Conservation (phyloP, 2,888 invertebrate species). For the Platycheirus rosarum region DNA sequence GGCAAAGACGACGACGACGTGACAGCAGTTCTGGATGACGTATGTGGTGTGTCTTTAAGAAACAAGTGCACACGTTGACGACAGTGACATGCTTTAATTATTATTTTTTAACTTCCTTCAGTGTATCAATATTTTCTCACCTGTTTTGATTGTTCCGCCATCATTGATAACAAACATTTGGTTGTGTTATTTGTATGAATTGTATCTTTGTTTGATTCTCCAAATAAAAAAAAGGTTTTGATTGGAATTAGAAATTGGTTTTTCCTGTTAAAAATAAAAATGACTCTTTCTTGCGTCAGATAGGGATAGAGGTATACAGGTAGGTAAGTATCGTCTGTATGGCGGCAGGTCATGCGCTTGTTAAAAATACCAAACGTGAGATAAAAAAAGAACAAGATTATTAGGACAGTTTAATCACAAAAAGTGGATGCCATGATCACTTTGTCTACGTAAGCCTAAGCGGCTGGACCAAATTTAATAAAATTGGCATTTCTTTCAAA, state of each 20-base stretch:
- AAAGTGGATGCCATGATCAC: too few relatives aligned
- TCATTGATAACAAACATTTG: slow-evolving; percentile 29
- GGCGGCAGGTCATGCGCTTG: too few relatives aligned
- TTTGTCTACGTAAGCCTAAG: too few relatives aligned
- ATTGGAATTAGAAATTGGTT: slow-evolving; percentile 7
- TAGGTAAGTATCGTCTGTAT: too few relatives aligned
- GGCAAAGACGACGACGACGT: too few relatives aligned
- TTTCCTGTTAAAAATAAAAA: slow-evolving; percentile 32
- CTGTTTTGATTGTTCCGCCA: slow-evolving; percentile 66
- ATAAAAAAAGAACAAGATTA: too few relatives aligned
- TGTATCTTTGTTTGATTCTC: slow-evolving; percentile 1
- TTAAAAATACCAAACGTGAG: too few relatives aligned
- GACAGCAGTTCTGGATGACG: too few relatives aligned
- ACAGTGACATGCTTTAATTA: slow-evolving; percentile 47
- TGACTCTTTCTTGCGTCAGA: neutral
- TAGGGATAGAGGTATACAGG: too few relatives aligned
- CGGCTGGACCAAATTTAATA: too few relatives aligned
- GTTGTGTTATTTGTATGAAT: slow-evolving; percentile 4
- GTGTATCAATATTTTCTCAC: slow-evolving; percentile 65
- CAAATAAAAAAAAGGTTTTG: neutral
- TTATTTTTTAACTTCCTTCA: slow-evolving; percentile 26
- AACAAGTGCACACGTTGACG: slow-evolving; percentile 67
- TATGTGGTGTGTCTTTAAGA: slow-evolving; percentile 28
- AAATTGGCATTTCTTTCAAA: too few relatives aligned
- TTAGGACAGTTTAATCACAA: too few relatives aligned